These are phyloP conservation scores for Staurois parvus DNA, from an alignment of 2,797 vertebrate species.

Conservation along the genomic window DNA sequence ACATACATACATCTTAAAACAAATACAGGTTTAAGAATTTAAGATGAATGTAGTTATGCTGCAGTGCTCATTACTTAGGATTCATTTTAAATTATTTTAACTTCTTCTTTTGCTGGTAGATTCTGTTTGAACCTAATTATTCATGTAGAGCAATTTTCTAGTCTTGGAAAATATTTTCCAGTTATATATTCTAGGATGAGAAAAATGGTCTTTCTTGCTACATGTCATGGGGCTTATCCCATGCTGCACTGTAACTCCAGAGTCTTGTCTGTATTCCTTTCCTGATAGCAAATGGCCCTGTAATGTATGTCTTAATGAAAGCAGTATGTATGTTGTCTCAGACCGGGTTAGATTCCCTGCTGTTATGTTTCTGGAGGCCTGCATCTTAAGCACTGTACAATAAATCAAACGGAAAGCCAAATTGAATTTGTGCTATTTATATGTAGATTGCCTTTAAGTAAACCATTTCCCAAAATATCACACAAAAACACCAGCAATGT, in stretches of 20 bases:
- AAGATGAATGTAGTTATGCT: not conserved
- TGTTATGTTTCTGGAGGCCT: slow-evolving; percentile 25
- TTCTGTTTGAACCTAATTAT: not conserved
- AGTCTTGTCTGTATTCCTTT: slow-evolving; percentile 13
- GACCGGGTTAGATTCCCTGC: slow-evolving; percentile 9
- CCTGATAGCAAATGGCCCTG: slow-evolving; percentile 21
- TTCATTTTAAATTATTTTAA: not conserved
- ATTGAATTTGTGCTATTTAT: slow-evolving; percentile 43
- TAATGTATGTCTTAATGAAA: slow-evolving; percentile 46
- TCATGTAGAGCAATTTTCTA: not conserved
- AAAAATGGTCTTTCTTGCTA: not conserved
- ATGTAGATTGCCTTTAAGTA: slow-evolving; percentile 29
- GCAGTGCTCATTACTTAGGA: not conserved
- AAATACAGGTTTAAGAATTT: not conserved
- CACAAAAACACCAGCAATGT: slow-evolving; percentile 21
- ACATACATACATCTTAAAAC: not conserved
- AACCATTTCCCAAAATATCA: slow-evolving; percentile 52
- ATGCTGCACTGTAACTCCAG: not conserved
- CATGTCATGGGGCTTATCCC: not conserved
- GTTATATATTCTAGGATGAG: slow-evolving; percentile 1
- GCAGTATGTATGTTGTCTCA: slow-evolving; percentile 35
- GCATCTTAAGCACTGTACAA: slow-evolving; percentile 26
- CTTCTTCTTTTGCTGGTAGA: not conserved
- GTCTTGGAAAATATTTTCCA: not conserved
- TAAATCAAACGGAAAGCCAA: slow-evolving; percentile 17